Evolutionary conservation across 2,797 vertebrate genomes (phyloP).

Genomic region (Tolypeutes matacus): DNA sequence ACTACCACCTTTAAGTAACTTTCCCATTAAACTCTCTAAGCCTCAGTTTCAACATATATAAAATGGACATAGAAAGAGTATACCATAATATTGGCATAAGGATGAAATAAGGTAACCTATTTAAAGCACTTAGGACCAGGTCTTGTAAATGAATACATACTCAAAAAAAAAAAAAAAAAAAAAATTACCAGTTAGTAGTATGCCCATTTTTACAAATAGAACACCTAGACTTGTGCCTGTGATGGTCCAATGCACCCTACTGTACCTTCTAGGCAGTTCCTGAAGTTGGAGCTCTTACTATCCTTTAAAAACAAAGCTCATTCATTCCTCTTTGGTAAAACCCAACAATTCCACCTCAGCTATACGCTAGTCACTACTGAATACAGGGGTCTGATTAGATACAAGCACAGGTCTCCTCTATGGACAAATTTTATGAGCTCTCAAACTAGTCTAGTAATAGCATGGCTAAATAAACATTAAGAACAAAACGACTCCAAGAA

Average conservation of each 20-base stretch:
- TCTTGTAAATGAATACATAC: not conserved
- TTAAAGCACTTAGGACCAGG: not conserved
- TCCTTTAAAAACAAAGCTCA: constrained; percentile 36
- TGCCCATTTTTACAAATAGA: not conserved
- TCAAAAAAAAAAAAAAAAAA: too few relatives aligned
- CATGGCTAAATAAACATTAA: not conserved
- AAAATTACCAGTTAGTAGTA: not conserved
- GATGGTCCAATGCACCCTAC: not conserved
- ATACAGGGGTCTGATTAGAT: not conserved
- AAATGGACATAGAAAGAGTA: not conserved
- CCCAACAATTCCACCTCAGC: not conserved
- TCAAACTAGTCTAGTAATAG: not conserved
- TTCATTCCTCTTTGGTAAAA: constrained; percentile 36
- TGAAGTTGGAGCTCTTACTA: not conserved
- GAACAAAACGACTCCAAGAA: not conserved
- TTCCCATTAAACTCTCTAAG: not conserved
- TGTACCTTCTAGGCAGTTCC: constrained; percentile 17
- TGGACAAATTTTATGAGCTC: constrained; percentile 27
- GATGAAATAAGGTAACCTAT: not conserved
- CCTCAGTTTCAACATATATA: not conserved
- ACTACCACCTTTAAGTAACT: not conserved
- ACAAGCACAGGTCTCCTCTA: not conserved
- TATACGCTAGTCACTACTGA: not conserved
- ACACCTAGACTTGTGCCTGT: not conserved
- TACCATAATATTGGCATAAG: not conserved